Evolutionary conservation across 1,140 invertebrate genomes (phyloP), one percentile per base, ranked within the genome.

Genomic region (Calliphora vicina): DNA sequence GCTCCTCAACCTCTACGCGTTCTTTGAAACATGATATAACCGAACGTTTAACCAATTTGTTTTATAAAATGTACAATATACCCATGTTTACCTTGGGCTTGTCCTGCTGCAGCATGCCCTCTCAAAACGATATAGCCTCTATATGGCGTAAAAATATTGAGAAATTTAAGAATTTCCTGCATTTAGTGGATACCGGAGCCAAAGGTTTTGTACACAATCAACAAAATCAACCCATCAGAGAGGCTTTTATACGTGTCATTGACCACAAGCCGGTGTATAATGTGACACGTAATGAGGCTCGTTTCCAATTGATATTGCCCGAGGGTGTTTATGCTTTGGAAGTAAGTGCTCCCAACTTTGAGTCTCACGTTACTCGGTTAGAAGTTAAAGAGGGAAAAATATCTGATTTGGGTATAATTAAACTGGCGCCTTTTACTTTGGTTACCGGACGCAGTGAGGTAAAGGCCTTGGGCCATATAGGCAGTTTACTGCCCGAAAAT

Each of bases 41-140:
- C 50, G 86, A 88, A n/a, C 78, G 87, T 0, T 61, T 94, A 20
- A 92, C 93, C 2, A 93, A 94, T 86, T 85, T 92, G 29, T 83
- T 94, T 1, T 92, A 91, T 82, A 92, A 93, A 45, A 89, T 92
- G 84, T 94, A 91, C 83, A 91, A 92, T 15, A 90, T 92, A 1
- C 93, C 93, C 0, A 89, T 94, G 84, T 90, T 93, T n/a, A 93
- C 93, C 0, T 89, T 93, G 27, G 93, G 93, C 1, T 83, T 94
- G 8, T 92, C 94, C 72, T 97, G 96, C 86, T 97, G 96, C 87
- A 95, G 95, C 85, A 96, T 96, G 92, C 96, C 96, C 0, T 83
- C 87, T 1, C 91, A 94, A 15, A 90, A 91, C 5, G 91, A 93
- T 12, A 92, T 98, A 29, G 94, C 94, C 0, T 92, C 91, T 67